Base-by-base conservation (phyloP, 2,113 vertebrate species). In the Xerus inauris region DNA sequence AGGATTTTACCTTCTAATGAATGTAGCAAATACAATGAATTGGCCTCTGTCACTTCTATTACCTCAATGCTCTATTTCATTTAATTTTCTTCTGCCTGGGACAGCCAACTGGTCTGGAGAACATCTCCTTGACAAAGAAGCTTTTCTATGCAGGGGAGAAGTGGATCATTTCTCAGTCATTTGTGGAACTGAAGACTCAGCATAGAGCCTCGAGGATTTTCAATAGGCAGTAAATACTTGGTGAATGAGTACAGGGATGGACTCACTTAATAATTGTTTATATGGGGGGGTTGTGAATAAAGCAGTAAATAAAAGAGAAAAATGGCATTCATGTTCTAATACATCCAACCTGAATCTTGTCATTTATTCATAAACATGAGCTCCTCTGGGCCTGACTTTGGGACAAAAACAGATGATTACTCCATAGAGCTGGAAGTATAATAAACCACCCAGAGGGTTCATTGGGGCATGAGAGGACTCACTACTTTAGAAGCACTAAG, bases 1-100 rank as follows among this genome's bases (percentile, higher is more conserved):
- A 67, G 13, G 35, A 19, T 59, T 87, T 87, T 87, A 64, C 67
- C 69, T 94, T 38, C 80, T 95, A n/a, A 26, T 14, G 87, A 79
- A 77, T 32, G 22, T 16, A 67, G 62, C 64, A 42, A 65, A 49
- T 42, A 72, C 4, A 64, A 75, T 42, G 35, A 40, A 71, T 32
- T 77, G 76, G 26, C 20, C 28, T 54, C 19, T 80, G 11, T 59
- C 88, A 24, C 38, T 71, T 89, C 51, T 69, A 38, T 76, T 64
- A 85, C 12, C 28, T 71, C 57, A 30, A 79, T 80, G 17, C 12
- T 76, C 62, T 54, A 9, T 81, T 83, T 83, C 51, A 73, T 45
- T 94, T 92, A 26, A 19, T 62, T 57, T 83, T 82, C 22, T 82
- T 76, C 40, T 72, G 24, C 10, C 7, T 51, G 20, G 49, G 5